Conservation (phyloP, 2,113 vertebrate species). For the Lonchura striata region DNA sequence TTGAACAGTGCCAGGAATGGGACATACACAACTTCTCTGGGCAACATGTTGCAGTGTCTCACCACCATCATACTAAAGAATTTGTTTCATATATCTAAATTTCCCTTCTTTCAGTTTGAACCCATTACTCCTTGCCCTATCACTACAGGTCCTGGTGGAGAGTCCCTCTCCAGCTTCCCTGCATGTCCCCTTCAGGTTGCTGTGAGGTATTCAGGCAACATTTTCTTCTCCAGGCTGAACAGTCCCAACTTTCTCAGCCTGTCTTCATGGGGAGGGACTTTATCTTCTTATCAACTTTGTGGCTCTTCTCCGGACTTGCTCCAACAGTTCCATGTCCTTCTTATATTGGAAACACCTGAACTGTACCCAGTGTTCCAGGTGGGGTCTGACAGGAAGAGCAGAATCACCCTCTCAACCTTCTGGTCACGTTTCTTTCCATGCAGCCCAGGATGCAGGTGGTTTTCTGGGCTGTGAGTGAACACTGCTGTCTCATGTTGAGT, state of each 20-base stretch:
- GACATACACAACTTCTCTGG: neutral
- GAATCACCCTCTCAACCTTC: neutral
- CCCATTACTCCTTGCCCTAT: neutral
- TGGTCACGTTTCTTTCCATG: fast-evolving
- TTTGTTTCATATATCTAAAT: neutral
- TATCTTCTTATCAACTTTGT: neutral
- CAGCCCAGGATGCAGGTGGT: neutral
- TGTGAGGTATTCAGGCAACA: neutral
- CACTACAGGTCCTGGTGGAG: neutral
- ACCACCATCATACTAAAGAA: neutral
- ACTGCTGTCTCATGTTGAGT: neutral
- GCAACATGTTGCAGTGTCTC: neutral
- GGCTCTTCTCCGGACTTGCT: neutral
- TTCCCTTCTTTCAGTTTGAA: neutral
- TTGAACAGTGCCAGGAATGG: neutral
- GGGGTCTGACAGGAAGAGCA: neutral
- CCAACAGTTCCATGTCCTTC: too few relatives aligned
- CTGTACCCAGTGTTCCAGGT: neutral
- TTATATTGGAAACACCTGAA: too few relatives aligned
- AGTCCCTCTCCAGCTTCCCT: neutral
- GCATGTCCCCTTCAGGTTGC: neutral
- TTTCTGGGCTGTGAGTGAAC: neutral
- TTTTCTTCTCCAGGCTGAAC: neutral
- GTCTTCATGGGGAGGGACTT: neutral
- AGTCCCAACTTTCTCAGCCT: neutral